Base-by-base conservation (phyloP, 2,797 vertebrate species). In the Thamnophis elegans region DNA sequence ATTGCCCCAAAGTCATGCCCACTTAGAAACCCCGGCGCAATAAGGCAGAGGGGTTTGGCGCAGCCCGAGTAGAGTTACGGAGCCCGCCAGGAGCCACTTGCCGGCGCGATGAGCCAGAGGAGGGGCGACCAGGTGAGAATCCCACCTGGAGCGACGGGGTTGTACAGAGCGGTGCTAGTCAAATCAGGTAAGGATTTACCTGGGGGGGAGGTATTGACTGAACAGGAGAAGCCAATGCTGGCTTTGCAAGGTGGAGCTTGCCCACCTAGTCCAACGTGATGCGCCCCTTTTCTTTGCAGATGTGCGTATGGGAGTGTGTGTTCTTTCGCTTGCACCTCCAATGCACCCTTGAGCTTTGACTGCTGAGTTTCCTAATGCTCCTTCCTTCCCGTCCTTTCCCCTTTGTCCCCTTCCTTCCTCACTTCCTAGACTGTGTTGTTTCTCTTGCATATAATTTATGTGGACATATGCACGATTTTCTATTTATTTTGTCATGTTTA, bases 171-270 rank as follows among this genome's bases (percentile, higher is more conserved):
- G 20, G 96, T 98, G 20, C 97, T 98, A 95, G 96, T 97, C 94
- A 98, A 98, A 97, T 99, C 98, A 93, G 99, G 99, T 99, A 98
- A 98, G 98, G 25, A 62, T 92, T 65, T 88, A 28, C 56, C 0
- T 0, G 78, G 42, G 60, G 25, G 9, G 4, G 60, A 51, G 25
- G 8, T 82, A 55, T 16, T 85, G 54, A 28, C 47, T 42, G 68
- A 78, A 11, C 32, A 20, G 28, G 11, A 32, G 55, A 51, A 51
- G 53, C 87, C 26, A 53, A n/a, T 8, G 18, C 26, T 11, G 51
- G 85, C 42, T 62, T 62, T 51, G 51, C 53, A 58, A 85, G 86
- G 36, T 53, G 56, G 88, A n/a, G 4, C 51, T 3, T 85, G 1
- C 73, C 73, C 73, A 82, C 73, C 2, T 42, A 3, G 20, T n/a